Percentiles rank a stretch among this genome's conserved stretches.
Conservation (phyloP, 2,888 invertebrate genomes). For the Cremastinae sp. region DNA sequence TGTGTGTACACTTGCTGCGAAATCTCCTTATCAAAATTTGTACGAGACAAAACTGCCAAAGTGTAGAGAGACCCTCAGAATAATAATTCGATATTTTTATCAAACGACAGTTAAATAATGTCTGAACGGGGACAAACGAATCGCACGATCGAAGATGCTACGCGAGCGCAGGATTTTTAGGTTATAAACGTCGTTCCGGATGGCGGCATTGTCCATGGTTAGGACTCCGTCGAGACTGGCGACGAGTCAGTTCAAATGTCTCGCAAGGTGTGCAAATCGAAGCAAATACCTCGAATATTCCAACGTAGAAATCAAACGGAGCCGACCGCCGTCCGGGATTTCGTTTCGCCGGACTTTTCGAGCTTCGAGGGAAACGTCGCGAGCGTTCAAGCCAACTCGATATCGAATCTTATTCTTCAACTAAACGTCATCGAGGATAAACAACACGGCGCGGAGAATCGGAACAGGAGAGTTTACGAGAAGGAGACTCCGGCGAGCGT, state of each 20-base stretch:
- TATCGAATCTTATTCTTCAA: conserved; percentile 5
- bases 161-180: conserved; percentile 30
- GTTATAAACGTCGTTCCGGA: conserved; percentile 60
- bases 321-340: conserved; percentile 50
- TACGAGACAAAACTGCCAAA: too few relatives aligned
- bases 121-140: too few relatives aligned
- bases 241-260: conserved; percentile 73
- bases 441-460: not conserved
- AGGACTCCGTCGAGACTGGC: conserved; percentile 48
- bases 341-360: conserved; percentile 48
- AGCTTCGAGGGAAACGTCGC: conserved; percentile 26
- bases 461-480: not conserved
- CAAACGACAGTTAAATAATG: too few relatives aligned
- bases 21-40: too few relatives aligned
- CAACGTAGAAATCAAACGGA: conserved; percentile 65
- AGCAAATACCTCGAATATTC: conserved; percentile 74
- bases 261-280: conserved; percentile 72
- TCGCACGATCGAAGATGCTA: too few relatives aligned
- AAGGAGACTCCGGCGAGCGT: conserved; percentile 14
- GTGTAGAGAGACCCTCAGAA: too few relatives aligned
- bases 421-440: conserved; percentile 7
- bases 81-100: too few relatives aligned
- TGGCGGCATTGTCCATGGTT: conserved; percentile 60
- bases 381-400: conserved; percentile 28
- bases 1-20: too few relatives aligned